phyloP scores from a whole-genome alignment of 2,888 invertebrate species.

The Agrilus biguttatus region DNA sequence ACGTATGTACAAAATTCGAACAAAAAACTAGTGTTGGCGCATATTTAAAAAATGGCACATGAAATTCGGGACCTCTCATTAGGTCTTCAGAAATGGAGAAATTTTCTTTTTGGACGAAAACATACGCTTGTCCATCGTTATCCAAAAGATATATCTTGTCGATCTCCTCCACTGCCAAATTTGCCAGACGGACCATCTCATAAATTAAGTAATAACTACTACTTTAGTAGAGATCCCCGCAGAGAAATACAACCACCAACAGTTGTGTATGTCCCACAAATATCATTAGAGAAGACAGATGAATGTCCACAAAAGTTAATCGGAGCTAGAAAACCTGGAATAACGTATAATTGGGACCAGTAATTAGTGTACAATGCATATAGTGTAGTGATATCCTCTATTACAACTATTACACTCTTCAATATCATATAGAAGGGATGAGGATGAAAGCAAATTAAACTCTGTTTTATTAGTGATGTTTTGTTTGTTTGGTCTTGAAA shows the following conservation, averaged over 20 bases:
- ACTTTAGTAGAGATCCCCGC: slow-evolving; percentile 68
- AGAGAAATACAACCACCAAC: slow-evolving; percentile 60
- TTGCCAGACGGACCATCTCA: slow-evolving; percentile 74
- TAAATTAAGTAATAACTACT: slow-evolving; percentile 69
- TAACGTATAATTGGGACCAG: slow-evolving; percentile 41
- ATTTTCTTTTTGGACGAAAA: slow-evolving; percentile 52
- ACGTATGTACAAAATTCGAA: too few relatives aligned
- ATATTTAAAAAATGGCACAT: slow-evolving; percentile 19
- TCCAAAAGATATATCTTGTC: slow-evolving; percentile 47
- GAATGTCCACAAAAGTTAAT: slow-evolving; percentile 26
- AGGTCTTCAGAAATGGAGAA: slow-evolving; percentile 42
- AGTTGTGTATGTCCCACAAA: slow-evolving; percentile 32
- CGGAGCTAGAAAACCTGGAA: slow-evolving; percentile 42
- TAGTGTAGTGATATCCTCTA: too few relatives aligned
- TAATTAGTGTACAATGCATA: slow-evolving; percentile 7
- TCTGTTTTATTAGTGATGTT: too few relatives aligned
- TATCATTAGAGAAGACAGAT: slow-evolving; percentile 29
- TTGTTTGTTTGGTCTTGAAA: too few relatives aligned
- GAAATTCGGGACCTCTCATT: slow-evolving; percentile 50
- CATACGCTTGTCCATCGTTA: slow-evolving; percentile 44
- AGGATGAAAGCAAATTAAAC: too few relatives aligned
- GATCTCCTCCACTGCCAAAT: slow-evolving; percentile 69
- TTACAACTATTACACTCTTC: too few relatives aligned
- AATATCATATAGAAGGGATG: too few relatives aligned
- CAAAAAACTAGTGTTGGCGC: too few relatives aligned